Evolutionary conservation across 2,113 vertebrate genomes (phyloP).

Genomic region (Mirounga angustirostris): DNA sequence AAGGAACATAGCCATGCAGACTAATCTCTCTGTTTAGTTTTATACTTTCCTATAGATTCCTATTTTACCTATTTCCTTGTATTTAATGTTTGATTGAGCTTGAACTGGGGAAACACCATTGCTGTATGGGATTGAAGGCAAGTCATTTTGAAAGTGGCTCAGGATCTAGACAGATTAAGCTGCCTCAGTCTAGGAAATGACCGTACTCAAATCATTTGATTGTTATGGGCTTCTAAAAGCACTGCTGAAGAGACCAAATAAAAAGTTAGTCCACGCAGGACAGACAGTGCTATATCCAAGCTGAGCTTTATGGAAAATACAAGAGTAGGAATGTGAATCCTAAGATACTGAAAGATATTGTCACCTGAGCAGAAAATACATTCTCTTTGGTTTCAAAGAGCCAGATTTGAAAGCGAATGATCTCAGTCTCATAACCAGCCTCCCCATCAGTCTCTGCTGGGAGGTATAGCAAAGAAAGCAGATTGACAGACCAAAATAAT

Average conservation of each 20-base stretch:
- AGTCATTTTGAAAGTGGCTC: slow-evolving; percentile 58
- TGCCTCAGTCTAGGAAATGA: slow-evolving; percentile 47
- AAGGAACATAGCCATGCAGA: background rate
- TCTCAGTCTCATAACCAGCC: slow-evolving; percentile 41
- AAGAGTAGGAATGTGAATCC: slow-evolving; percentile 45
- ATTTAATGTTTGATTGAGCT: slow-evolving; percentile 37
- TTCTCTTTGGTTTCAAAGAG: slow-evolving; percentile 70
- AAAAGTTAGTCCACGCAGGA: slow-evolving; percentile 27
- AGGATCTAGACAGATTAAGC: slow-evolving; percentile 54
- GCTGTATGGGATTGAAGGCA: background rate
- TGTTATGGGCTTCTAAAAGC: slow-evolving; percentile 37
- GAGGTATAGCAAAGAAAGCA: slow-evolving; percentile 49
- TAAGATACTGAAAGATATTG: slow-evolving; percentile 61
- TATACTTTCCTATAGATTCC: slow-evolving; percentile 28
- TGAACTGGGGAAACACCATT: background rate
- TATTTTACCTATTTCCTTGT: slow-evolving; percentile 57
- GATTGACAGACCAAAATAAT: slow-evolving; percentile 71
- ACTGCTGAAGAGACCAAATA: slow-evolving; percentile 1
- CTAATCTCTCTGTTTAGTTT: slow-evolving; percentile 20
- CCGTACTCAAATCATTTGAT: slow-evolving; percentile 70
- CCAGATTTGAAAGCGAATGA: slow-evolving; percentile 75
- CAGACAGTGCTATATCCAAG: background rate
- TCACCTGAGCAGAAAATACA: slow-evolving; percentile 45
- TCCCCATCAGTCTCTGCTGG: slow-evolving; percentile 44
- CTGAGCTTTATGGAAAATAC: background rate